Evolutionary conservation across 2,797 vertebrate genomes (phyloP).

Genomic region (Gephyroberyx darwinii): DNA sequence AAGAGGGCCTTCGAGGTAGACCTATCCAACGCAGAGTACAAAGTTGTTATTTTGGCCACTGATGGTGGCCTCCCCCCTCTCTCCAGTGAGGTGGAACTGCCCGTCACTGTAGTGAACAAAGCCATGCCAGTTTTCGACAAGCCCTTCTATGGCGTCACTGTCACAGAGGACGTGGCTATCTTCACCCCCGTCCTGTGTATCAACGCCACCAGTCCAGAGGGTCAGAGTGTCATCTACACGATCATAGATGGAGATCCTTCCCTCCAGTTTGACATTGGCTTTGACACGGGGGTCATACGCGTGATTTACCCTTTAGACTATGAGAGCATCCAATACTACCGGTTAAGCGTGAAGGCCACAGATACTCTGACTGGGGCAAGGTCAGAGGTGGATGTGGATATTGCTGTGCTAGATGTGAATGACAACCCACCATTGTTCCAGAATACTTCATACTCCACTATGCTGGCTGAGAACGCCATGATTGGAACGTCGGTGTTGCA

Average conservation of each 20-base stretch:
- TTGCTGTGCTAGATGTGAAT: slow-evolving; percentile 92
- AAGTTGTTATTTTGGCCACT: slow-evolving; percentile 87
- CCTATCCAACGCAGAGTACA: slow-evolving; percentile 89
- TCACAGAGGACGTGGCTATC: slow-evolving; percentile 87
- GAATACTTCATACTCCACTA: slow-evolving; percentile 82
- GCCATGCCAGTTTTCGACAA: slow-evolving; percentile 98
- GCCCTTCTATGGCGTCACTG: slow-evolving; percentile 91
- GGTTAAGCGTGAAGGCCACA: slow-evolving; percentile 89
- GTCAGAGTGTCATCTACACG: slow-evolving; percentile 91
- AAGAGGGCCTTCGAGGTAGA: slow-evolving; percentile 88
- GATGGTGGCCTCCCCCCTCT: slow-evolving; percentile 89
- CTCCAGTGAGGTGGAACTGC: slow-evolving; percentile 87
- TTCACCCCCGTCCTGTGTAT: slow-evolving; percentile 88
- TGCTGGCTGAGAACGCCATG: slow-evolving; percentile 90
- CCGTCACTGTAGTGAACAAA: slow-evolving; percentile 92
- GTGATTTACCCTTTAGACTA: slow-evolving; percentile 91
- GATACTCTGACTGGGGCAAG: slow-evolving; percentile 90
- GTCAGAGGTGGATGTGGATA: slow-evolving; percentile 93
- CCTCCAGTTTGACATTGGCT: slow-evolving; percentile 91
- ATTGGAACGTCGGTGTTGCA: slow-evolving; percentile 86
- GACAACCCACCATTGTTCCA: slow-evolving; percentile 91
- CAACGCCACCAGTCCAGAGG: slow-evolving; percentile 92
- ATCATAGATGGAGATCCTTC: slow-evolving; percentile 90
- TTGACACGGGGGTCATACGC: slow-evolving; percentile 90
- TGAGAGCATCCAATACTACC: slow-evolving; percentile 89